Conservation (phyloP, 2,113 vertebrate species). For the Takifugu flavidus region DNA sequence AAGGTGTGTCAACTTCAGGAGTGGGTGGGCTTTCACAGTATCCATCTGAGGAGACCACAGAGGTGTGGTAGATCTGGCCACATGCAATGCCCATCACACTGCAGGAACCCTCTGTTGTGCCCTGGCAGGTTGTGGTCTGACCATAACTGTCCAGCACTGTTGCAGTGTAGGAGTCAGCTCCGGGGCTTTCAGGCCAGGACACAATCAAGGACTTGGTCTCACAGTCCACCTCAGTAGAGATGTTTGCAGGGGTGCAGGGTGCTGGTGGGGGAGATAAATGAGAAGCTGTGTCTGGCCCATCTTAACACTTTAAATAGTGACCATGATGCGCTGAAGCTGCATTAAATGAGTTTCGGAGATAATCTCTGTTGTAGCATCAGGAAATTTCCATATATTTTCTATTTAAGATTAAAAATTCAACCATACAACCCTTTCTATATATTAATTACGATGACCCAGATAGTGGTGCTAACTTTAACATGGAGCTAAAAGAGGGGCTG, state of each 20-base stretch:
- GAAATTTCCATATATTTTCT: too few species aligned
- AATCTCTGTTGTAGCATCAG: too few species aligned
- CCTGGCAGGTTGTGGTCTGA: constrained; percentile 63
- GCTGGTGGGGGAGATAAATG: constrained; percentile 45
- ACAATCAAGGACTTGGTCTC: constrained; percentile 46
- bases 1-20: constrained; percentile 21
- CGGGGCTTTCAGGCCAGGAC: constrained; percentile 66
- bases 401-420: too few species aligned
- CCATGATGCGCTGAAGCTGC: too few species aligned
- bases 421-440: too few species aligned
- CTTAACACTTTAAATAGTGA: too few species aligned
- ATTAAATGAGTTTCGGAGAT: too few species aligned
- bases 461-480: background rate
- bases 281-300: background rate
- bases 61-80: constrained; percentile 68
- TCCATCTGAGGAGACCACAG: constrained; percentile 67
- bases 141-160: constrained; percentile 54
- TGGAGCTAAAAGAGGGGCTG: background rate
- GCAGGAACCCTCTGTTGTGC: constrained; percentile 52
- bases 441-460: too few species aligned
- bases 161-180: constrained; percentile 69
- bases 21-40: constrained; percentile 67
- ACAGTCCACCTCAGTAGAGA: constrained; percentile 56
- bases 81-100: constrained; percentile 65
- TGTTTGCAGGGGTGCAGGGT: constrained; percentile 66